A percentile compares a stretch with the other conserved stretches of the same genome.
Conservation (phyloP, 2,797 vertebrate genomes). For the Sorex maritimensis region DNA sequence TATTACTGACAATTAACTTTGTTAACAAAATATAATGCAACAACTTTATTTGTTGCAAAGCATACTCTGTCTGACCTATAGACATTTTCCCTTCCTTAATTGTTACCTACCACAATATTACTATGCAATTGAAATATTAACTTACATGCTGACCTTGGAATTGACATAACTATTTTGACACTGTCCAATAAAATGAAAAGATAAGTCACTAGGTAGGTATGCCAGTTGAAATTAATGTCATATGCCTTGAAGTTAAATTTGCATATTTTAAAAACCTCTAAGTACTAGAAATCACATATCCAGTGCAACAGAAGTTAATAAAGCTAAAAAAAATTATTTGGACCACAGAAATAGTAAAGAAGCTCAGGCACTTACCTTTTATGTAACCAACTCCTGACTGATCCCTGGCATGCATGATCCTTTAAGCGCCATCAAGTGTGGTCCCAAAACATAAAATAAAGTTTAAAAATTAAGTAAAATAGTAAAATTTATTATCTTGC, state of each 20-base stretch:
- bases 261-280: not conserved
- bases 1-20: conserved; percentile 27
- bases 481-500: too few species aligned
- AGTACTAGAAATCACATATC: not conserved
- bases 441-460: too few species aligned
- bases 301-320: conserved; percentile 25
- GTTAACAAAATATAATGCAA: conserved; percentile 6
- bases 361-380: too few species aligned
- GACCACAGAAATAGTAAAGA: too few species aligned
- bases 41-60: not conserved
- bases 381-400: too few species aligned
- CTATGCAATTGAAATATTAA: not conserved
- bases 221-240: not conserved
- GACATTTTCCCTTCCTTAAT: not conserved
- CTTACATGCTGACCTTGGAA: not conserved
- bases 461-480: too few species aligned
- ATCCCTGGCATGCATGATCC: too few species aligned
- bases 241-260: conserved; percentile 4
- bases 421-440: too few species aligned
- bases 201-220: not conserved
- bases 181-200: not conserved
- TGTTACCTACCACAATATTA: conserved; percentile 34
- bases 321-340: conserved; percentile 17
- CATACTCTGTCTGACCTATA: not conserved
- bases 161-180: not conserved